Conservation (phyloP, 2,888 invertebrate genomes). For the Drosophila atripex region DNA sequence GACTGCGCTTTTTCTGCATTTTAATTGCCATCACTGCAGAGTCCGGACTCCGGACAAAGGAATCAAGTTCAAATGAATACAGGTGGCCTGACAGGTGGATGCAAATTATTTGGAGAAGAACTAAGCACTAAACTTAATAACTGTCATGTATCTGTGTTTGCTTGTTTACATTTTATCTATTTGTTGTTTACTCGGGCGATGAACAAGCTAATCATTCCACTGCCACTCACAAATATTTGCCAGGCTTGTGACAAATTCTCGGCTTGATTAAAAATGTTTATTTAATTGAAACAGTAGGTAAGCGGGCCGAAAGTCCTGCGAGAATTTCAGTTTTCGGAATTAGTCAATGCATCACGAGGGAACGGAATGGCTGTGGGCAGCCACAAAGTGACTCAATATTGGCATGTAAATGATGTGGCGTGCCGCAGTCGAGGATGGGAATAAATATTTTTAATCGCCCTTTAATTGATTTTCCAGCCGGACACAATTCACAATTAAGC, state of each 20-base stretch:
- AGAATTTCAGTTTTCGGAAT: not conserved
- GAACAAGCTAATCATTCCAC: constrained; percentile 17
- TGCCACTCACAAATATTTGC: constrained; percentile 23
- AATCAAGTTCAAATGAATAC: not conserved
- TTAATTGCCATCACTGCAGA: constrained; percentile 45
- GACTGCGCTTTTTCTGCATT: constrained; percentile 40
- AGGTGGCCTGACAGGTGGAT: not conserved
- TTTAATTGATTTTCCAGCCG: constrained; percentile 21
- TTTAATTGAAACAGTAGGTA: constrained; percentile 18
- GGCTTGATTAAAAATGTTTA: constrained; percentile 41
- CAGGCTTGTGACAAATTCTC: constrained; percentile 1
- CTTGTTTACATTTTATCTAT: constrained; percentile 24
- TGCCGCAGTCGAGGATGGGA: constrained; percentile 8
- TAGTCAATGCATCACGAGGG: not conserved
- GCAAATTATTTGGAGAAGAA: constrained; percentile 10
- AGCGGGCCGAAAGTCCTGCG: not conserved
- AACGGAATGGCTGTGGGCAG: constrained; percentile 8
- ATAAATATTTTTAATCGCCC: constrained; percentile 26
- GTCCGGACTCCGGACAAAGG: not conserved
- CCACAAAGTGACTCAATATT: constrained; percentile 32
- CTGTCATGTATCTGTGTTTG: constrained; percentile 21
- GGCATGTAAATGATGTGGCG: constrained; percentile 19
- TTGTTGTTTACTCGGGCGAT: constrained; percentile 12
- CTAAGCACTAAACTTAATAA: not conserved
- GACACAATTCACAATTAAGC: constrained; percentile 10